A percentile compares a stretch with the other conserved stretches of the same genome.
These are phyloP conservation scores for Antechinus stuartii DNA, from an alignment of 2,113 vertebrate genomes.

Conservation along the genomic window DNA sequence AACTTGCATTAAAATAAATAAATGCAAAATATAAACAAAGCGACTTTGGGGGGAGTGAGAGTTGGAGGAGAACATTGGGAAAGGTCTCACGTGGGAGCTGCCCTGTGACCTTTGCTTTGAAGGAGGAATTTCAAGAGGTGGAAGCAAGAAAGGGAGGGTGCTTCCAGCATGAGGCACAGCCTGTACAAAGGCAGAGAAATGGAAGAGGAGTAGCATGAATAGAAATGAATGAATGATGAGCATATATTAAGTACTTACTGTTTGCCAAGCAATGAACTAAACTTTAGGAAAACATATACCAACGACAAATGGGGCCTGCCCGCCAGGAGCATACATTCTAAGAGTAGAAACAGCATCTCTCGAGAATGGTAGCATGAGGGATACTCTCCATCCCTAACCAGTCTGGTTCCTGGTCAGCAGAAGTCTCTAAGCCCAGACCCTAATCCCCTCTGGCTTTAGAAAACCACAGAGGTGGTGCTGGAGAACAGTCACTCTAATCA, in stretches of 20 bases:
- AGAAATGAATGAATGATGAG: background rate
- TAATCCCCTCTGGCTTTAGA: background rate
- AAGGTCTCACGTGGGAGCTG: background rate
- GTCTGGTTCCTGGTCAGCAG: background rate
- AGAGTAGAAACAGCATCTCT: background rate
- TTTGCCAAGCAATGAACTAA: background rate
- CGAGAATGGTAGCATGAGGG: background rate
- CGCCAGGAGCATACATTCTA: background rate
- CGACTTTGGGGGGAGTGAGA: background rate
- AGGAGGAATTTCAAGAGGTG: background rate
- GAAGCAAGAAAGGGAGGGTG: background rate
- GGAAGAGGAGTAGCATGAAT: background rate
- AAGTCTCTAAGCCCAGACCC: background rate
- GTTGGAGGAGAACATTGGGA: background rate
- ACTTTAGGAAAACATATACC: background rate
- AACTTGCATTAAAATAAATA: background rate
- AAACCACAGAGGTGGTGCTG: background rate
- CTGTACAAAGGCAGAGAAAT: background rate
- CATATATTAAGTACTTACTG: background rate
- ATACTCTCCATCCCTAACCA: background rate
- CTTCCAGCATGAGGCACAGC: background rate
- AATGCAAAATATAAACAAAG: background rate
- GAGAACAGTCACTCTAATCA: no score
- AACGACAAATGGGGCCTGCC: background rate
- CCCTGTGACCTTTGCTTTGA: background rate